Evolutionary conservation across 2,113 vertebrate genomes (phyloP), one percentile per base, ranked within the genome.

Genomic region (Tinamus guttatus): DNA sequence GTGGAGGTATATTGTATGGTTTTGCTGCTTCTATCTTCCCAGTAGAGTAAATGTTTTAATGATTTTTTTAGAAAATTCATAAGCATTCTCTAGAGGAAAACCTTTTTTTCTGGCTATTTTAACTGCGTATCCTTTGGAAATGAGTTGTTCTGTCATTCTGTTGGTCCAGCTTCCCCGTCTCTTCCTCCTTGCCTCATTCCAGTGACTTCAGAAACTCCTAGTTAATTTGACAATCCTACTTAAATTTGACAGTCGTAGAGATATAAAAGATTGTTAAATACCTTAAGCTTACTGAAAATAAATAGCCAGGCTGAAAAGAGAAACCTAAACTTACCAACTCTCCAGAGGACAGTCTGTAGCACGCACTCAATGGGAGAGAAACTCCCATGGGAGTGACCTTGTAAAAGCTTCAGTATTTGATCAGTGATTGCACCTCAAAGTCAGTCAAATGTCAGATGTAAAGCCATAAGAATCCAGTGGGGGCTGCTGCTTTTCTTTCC

Each of bases 401-500:
- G 74, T 80, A 93, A 91, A 91, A 83, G 40, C 87, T 74, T 95
- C 88, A 91, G n/a, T 45, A 49, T 83, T 94, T 91, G 63, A 80
- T 85, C 82, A 49, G 63, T 85, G 78, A 89, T 93, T 85, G 41
- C 47, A 70, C 67, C 25, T 87, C 91, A 68, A 92, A 95, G 89
- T 93, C 75, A 87, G 34, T 56, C 91, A 93, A 91, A 80, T 94
- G 70, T 93, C 81, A 91, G 70, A 11, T 89, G 24, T 79, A 87
- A 87, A 89, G 32, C 58, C 30, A 0, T 43, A 58, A 89, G 81
- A 81, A 89, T 30, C 22, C 30, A n/a, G 27, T 19, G 76, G 51
- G 34, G 38, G 8, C 76, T 84, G 36, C 34, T 75, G 80, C 7
- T 34, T 81, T 70, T 80, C 27, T 81, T 52, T 9, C 38, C 27